Conservation (phyloP, 1,140 invertebrate genomes). For the Trichonephila clavipes region DNA sequence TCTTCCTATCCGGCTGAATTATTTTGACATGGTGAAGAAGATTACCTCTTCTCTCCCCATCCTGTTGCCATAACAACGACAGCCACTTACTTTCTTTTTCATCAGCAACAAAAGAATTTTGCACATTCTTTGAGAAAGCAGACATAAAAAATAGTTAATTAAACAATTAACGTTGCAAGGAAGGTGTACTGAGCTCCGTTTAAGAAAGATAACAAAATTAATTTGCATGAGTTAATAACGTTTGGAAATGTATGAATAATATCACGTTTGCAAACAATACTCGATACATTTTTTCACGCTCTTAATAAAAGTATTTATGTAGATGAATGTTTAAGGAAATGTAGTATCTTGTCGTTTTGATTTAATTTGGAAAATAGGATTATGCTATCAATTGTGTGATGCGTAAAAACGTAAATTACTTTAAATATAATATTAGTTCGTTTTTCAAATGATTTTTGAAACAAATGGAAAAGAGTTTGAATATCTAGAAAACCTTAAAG, state of each 20-base stretch:
- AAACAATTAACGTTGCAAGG: conserved; percentile 41
- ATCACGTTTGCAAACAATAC: background rate
- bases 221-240: conserved; percentile 49
- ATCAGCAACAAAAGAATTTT: background rate
- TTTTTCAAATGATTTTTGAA: no score
- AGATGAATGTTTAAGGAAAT: background rate
- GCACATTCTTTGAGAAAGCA: background rate
- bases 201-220: conserved; percentile 40
- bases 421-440: no score
- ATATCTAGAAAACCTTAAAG: no score
- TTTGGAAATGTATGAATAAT: conserved; percentile 15
- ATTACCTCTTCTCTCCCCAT: background rate
- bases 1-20: background rate
- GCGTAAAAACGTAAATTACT: no score
- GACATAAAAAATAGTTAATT: conserved; percentile 29
- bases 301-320: background rate
- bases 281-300: background rate
- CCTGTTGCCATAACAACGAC: conserved; percentile 20
- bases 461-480: no score
- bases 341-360: background rate
- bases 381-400: background rate
- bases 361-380: background rate
- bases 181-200: background rate
- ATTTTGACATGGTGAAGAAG: background rate
- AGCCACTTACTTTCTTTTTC: background rate